These are phyloP conservation scores for Crotophaga sulcirostris DNA, from an alignment of 2,113 vertebrate species.

Conservation along the genomic window DNA sequence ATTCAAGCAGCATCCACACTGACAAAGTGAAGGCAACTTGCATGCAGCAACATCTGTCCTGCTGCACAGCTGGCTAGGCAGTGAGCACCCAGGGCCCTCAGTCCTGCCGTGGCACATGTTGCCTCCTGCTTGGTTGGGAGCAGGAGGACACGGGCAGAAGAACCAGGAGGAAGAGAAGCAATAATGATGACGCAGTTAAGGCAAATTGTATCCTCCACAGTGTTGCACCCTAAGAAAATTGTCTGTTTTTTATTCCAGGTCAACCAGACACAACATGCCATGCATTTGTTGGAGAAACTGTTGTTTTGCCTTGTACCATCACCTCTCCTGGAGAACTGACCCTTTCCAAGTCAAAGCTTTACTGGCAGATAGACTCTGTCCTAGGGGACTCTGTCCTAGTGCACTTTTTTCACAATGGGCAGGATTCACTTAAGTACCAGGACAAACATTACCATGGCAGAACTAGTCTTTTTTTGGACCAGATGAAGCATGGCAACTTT, in stretches of 20 bases:
- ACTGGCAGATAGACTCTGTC: slow-evolving; percentile 58
- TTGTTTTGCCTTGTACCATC: slow-evolving; percentile 32
- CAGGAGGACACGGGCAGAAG: neutral
- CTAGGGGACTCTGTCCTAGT: no score
- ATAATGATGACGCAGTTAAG: neutral
- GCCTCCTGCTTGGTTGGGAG: neutral
- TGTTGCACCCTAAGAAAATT: neutral
- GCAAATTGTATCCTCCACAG: neutral
- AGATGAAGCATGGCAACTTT: slow-evolving; percentile 42
- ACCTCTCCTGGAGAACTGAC: neutral
- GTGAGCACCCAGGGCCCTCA: neutral
- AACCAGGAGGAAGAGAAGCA: neutral
- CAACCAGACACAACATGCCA: neutral
- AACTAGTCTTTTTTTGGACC: slow-evolving; percentile 47
- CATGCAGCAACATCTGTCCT: neutral
- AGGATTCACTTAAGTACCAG: fast-evolving
- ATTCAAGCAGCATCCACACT: neutral
- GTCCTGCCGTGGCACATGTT: neutral
- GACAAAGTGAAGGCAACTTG: neutral
- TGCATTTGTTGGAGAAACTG: slow-evolving; percentile 6
- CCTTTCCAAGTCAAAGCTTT: neutral
- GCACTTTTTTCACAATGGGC: neutral
- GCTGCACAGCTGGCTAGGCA: neutral
- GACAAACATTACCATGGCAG: fast-evolving
- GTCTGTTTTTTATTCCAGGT: slow-evolving; percentile 6